Percentiles rank a stretch among this genome's conserved stretches.
Evolutionary conservation across 2,797 vertebrate species (phyloP).

Genomic region (Geotria australis): DNA sequence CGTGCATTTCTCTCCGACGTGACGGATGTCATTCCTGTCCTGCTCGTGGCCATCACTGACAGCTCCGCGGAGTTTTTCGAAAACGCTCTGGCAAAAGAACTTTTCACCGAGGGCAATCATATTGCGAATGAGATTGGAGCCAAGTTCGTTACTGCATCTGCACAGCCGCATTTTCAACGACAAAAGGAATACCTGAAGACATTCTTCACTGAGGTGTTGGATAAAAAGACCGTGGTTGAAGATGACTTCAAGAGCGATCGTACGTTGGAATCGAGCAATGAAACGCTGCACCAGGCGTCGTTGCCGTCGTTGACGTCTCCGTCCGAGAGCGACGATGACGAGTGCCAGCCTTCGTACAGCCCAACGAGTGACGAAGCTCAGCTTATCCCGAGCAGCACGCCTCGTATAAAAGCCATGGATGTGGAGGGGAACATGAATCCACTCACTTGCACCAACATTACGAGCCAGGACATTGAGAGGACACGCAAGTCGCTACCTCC

Average conservation of each 20-base stretch:
- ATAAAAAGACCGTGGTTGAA: constrained; percentile 76
- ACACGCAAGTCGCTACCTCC: constrained; percentile 99
- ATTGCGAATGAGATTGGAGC: constrained; percentile 91
- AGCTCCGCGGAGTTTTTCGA: constrained; percentile 98
- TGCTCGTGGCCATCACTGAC: constrained; percentile 90
- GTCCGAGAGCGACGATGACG: constrained; percentile 83
- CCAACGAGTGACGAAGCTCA: constrained; percentile 6
- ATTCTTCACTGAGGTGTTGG: constrained; percentile 85
- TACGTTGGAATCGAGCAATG: not conserved
- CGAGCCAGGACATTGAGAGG: constrained; percentile 62
- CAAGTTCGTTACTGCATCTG: constrained; percentile 51
- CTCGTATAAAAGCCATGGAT: not conserved
- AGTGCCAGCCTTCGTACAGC: constrained; percentile 94
- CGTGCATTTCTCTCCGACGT: constrained; percentile 83
- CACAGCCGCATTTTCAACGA: constrained; percentile 81
- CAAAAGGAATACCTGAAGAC: constrained; percentile 86
- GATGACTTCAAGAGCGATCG: constrained; percentile 13
- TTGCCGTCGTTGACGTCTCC: not conserved
- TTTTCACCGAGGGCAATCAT: constrained; percentile 97
- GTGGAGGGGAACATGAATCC: not conserved
- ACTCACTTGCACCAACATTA: constrained; percentile 59
- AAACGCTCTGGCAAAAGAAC: constrained; percentile 82
- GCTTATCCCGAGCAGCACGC: not conserved
- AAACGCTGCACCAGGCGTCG: not conserved
- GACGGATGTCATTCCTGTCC: constrained; percentile 86